Conservation (phyloP, 2,113 vertebrate genomes). For the Phrynosoma blainvillii region DNA sequence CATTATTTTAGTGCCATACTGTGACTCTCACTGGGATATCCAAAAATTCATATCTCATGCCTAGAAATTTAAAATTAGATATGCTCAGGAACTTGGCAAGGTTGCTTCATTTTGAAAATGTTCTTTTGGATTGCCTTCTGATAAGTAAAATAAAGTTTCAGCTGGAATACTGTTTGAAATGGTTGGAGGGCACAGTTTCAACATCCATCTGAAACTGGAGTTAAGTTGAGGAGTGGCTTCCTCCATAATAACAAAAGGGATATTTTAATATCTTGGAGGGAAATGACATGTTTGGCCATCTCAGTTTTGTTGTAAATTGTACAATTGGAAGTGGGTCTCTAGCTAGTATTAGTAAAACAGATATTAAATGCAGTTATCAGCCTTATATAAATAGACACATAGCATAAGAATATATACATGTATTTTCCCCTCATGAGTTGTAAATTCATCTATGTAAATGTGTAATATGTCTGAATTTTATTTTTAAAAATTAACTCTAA, state of each 20-base stretch:
- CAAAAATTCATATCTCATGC: slow-evolving; percentile 67
- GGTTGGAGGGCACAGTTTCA: slow-evolving; percentile 74
- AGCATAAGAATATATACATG: not conserved
- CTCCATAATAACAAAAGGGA: slow-evolving; percentile 52
- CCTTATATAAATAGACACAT: not conserved
- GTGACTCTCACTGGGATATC: slow-evolving; percentile 54
- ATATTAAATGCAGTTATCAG: slow-evolving; percentile 35
- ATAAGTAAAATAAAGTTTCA: slow-evolving; percentile 65
- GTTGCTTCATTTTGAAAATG: slow-evolving; percentile 61
- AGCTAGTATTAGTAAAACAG: slow-evolving; percentile 9
- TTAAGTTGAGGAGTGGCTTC: slow-evolving; percentile 56
- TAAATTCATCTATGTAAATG: slow-evolving; percentile 33
- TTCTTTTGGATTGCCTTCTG: slow-evolving; percentile 67
- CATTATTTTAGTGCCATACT: slow-evolving; percentile 66
- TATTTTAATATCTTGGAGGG: slow-evolving; percentile 51
- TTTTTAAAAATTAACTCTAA: slow-evolving; percentile 30
- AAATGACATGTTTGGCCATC: slow-evolving; percentile 52
- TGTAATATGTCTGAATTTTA: not conserved
- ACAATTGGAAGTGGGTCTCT: slow-evolving; percentile 37
- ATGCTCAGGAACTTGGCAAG: slow-evolving; percentile 63
- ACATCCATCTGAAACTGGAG: slow-evolving; percentile 62
- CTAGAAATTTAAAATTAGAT: slow-evolving; percentile 74
- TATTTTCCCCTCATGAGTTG: not conserved
- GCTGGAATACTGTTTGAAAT: slow-evolving; percentile 62
- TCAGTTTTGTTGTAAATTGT: slow-evolving; percentile 48